Base-by-base conservation (phyloP, 2,797 vertebrate genomes). In the Cyprinella venusta region DNA sequence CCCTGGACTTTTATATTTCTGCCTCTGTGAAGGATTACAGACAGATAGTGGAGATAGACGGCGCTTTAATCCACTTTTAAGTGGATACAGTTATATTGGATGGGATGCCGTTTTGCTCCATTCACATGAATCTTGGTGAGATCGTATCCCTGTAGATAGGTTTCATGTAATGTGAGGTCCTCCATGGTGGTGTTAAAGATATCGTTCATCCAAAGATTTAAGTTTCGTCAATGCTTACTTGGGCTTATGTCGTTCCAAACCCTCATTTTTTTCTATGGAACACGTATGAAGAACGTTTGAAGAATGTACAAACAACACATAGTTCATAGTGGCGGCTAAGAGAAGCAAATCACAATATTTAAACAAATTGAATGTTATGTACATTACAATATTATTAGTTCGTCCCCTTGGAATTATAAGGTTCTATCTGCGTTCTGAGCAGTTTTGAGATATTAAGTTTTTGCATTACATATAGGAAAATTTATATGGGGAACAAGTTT, bases 41-140 rank as follows among this genome's bases (percentile, higher is more conserved):
- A 63, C 56, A 30, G 26, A 21, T 61, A 42, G 24, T 33, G 24
- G 33, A 61, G 65, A 88, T 75, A 67, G 36, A 64, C 21, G 16
- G n/a, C 36, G 30, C 36, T 85, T 42, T 80, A 71, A 59, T 48
- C 71, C 36, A 24, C 45, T 48, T 84, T 63, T 50, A 52, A 75
- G 75, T 81, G 30, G 36, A 63, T 45, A 13, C 6, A 5, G 19
- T 81, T 76, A 67, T 67, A 50, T 42, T 40, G 74, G 63, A 45
- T 64, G 59, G 18, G n/a, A 68, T 50, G n/a, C 19, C 4, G n/a
- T 71, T 79, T 68, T 71, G 5, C 12, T 21, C 15, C 8, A 30
- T 38, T 77, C 59, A 68, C 65, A 42, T 52, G 36, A 59, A 12
- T 80, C 26, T n/a, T 12, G 8, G 6, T 33, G 8, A 21, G 69